These are phyloP conservation scores for Petroica traversi DNA, from an alignment of 2,113 vertebrate genomes.

Conservation along the genomic window DNA sequence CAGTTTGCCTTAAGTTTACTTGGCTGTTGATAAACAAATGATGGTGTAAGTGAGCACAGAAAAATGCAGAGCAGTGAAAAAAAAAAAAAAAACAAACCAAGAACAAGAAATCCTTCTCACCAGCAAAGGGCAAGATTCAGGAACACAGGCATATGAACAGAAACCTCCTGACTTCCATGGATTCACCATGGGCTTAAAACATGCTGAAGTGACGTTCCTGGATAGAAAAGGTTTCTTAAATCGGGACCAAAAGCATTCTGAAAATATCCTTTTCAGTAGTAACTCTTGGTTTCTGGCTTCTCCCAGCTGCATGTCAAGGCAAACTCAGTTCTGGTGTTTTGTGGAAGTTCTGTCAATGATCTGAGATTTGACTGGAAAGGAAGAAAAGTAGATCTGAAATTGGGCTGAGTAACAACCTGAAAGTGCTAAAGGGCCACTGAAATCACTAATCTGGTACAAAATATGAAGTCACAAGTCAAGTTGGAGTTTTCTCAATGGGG, in stretches of 20 bases:
- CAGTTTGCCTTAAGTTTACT: not conserved
- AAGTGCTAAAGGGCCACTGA: not conserved
- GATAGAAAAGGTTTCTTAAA: not conserved
- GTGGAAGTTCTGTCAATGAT: not conserved
- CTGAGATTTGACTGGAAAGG: not conserved
- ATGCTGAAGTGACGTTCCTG: not conserved
- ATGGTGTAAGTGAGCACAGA: not conserved
- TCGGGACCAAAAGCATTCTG: not conserved
- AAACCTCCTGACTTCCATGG: not conserved
- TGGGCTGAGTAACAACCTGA: not conserved
- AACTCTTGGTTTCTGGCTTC: not conserved
- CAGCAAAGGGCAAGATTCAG: not conserved
- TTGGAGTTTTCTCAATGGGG: not conserved
- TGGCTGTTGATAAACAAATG: slow-evolving; percentile 18
- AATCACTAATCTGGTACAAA: not conserved
- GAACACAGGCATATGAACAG: not conserved
- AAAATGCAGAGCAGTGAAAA: not conserved
- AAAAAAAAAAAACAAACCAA: no score
- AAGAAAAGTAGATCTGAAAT: not conserved
- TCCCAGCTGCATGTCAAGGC: not conserved
- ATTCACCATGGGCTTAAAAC: not conserved
- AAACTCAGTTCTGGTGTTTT: not conserved
- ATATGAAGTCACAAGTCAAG: not conserved
- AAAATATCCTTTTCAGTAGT: not conserved
- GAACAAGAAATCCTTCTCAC: not conserved